Conservation (phyloP, 2,113 vertebrate genomes). For the Anarhynchus alexandrinus region DNA sequence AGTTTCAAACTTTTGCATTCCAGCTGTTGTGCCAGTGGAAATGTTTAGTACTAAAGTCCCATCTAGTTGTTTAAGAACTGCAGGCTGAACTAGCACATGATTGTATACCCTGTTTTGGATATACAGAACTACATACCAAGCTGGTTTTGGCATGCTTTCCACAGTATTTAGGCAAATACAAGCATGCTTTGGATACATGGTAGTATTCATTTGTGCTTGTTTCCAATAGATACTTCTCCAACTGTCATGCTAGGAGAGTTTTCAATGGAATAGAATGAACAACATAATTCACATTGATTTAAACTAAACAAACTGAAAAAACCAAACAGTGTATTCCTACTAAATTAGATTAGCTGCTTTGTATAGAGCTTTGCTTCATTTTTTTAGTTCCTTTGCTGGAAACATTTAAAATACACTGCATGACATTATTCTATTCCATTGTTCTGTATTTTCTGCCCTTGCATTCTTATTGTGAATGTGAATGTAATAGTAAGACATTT, state of each 20-base stretch:
- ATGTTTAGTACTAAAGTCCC: not conserved
- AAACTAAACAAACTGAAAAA: not conserved
- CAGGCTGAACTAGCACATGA: not conserved
- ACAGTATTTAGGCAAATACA: not conserved
- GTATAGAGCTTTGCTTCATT: not conserved
- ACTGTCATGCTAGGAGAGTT: not conserved
- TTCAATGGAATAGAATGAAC: conserved; percentile 14
- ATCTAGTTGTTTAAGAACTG: not conserved
- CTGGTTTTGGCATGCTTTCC: conserved; percentile 1
- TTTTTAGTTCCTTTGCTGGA: not conserved
- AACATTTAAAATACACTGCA: not conserved
- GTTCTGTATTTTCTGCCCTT: conserved; percentile 2
- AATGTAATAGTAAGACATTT: not conserved
- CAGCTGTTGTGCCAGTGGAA: conserved; percentile 29
- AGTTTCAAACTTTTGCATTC: not conserved
- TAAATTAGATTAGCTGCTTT: not conserved
- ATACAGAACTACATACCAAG: not conserved
- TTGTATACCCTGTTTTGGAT: not conserved
- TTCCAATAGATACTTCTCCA: not conserved
- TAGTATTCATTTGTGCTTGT: not conserved
- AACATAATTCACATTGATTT: not conserved
- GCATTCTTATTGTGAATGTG: conserved; percentile 5
- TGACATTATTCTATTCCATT: not conserved
- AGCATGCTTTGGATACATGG: not conserved
- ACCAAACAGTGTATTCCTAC: not conserved